These are phyloP conservation scores for Hydroisotoma schaefferi DNA, from an alignment of 2,888 invertebrate species.

Conservation along the genomic window DNA sequence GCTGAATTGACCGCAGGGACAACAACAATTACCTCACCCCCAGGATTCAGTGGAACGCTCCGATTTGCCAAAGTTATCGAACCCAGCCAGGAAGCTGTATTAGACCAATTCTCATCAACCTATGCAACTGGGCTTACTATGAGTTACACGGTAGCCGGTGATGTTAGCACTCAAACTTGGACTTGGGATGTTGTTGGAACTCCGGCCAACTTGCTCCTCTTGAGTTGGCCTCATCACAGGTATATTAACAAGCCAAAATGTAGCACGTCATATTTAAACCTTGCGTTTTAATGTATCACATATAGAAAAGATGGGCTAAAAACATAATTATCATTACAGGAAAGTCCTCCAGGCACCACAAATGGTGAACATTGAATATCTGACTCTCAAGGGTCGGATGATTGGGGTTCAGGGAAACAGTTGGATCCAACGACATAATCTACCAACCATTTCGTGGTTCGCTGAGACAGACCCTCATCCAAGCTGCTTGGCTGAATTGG, in stretches of 20 bases:
- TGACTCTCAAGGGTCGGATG: constrained; percentile 38
- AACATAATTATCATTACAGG: constrained; percentile 27
- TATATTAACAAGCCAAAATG: too few species aligned
- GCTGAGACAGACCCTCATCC: constrained; percentile 24
- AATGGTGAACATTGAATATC: constrained; percentile 31
- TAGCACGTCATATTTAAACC: too few species aligned
- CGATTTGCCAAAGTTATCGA: constrained; percentile 33
- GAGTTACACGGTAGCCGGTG: constrained; percentile 23
- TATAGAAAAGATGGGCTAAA: too few species aligned
- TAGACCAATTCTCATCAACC: constrained; percentile 20
- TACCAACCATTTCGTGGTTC: constrained; percentile 37
- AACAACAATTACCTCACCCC: constrained; percentile 17
- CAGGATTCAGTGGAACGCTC: constrained; percentile 23
- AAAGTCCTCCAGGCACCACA: constrained; percentile 18
- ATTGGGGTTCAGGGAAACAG: constrained; percentile 28
- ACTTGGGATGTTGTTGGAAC: constrained; percentile 31
- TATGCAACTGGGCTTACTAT: constrained; percentile 20
- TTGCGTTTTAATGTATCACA: too few species aligned
- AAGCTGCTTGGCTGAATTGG: constrained; percentile 30
- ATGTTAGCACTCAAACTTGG: constrained; percentile 30
- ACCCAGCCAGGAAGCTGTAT: constrained; percentile 19
- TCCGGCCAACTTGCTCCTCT: constrained; percentile 23
- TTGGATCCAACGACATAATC: constrained; percentile 21
- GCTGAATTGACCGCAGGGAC: constrained; percentile 13
- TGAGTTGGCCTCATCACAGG: constrained; percentile 38